These are phyloP conservation scores for Callopanchax toddi DNA, from an alignment of 2,113 vertebrate genomes.

Conservation along the genomic window DNA sequence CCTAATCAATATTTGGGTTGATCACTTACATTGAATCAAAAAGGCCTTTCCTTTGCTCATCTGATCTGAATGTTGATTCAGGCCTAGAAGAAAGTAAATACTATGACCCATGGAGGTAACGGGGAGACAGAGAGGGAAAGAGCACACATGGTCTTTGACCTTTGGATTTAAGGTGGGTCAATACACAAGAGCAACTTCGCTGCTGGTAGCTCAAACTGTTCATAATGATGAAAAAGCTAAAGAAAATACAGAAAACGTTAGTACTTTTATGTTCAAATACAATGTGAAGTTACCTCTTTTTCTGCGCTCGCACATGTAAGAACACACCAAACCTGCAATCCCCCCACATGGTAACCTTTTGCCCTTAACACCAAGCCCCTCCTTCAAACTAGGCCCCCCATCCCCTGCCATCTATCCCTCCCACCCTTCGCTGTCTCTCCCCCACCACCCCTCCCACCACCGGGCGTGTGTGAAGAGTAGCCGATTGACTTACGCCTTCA, in stretches of 20 bases:
- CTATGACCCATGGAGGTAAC: constrained; percentile 15
- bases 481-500: constrained; percentile 80
- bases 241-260: not conserved
- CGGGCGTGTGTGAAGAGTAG: constrained; percentile 45
- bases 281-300: constrained; percentile 3
- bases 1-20: constrained; percentile 32
- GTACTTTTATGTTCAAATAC: not conserved
- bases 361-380: constrained; percentile 52
- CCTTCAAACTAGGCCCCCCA: constrained; percentile 40
- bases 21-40: constrained; percentile 26
- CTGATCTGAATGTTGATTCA: constrained; percentile 43
- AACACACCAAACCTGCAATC: constrained; percentile 20
- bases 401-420: constrained; percentile 21
- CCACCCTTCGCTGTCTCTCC: constrained; percentile 24
- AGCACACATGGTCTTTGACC: constrained; percentile 63
- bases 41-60: constrained; percentile 21
- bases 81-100: constrained; percentile 43
- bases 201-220: constrained; percentile 9
- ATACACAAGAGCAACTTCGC: constrained; percentile 16
- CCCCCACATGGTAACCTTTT: constrained; percentile 56
- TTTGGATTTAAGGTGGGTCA: constrained; percentile 44
- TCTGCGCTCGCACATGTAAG: not conserved
- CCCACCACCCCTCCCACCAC: constrained; percentile 10
- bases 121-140: constrained; percentile 19
- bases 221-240: not conserved